Conservation (phyloP, 2,797 vertebrate species). For the Xyrichtys novacula region DNA sequence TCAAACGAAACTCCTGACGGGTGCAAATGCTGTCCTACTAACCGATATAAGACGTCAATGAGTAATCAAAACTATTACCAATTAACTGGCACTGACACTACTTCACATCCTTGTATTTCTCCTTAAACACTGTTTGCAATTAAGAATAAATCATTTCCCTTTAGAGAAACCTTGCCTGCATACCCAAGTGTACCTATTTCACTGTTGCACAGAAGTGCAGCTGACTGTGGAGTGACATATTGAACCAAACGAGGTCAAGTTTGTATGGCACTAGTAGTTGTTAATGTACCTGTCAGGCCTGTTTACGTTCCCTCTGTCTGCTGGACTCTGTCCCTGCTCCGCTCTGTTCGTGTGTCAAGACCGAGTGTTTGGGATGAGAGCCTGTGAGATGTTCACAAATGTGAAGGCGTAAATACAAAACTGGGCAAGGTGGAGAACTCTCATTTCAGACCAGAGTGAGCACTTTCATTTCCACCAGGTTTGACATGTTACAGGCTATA, state of each 20-base stretch:
- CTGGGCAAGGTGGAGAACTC: constrained; percentile 1
- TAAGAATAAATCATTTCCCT: too few species aligned
- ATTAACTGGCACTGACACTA: too few species aligned
- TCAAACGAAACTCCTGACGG: too few species aligned
- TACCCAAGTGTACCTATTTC: not conserved
- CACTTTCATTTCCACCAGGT: constrained; percentile 20
- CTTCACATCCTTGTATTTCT: too few species aligned
- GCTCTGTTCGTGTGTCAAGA: constrained; percentile 17
- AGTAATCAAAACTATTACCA: too few species aligned
- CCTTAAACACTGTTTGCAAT: too few species aligned
- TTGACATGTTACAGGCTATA: not conserved
- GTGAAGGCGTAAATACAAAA: not conserved
- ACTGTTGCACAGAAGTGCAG: not conserved
- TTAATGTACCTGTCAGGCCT: constrained; percentile 57
- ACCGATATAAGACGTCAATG: too few species aligned
- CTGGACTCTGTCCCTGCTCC: constrained; percentile 60
- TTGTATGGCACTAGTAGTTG: constrained; percentile 38
- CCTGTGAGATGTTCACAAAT: constrained; percentile 21
- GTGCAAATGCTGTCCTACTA: too few species aligned
- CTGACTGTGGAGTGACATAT: not conserved
- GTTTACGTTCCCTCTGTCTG: constrained; percentile 54
- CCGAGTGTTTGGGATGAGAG: constrained; percentile 31
- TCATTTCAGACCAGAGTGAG: not conserved
- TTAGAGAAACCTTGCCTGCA: not conserved
- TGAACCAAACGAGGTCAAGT: not conserved